phyloP scores from a whole-genome alignment of 2,113 vertebrate species.

The Anarrhichthys ocellatus region DNA sequence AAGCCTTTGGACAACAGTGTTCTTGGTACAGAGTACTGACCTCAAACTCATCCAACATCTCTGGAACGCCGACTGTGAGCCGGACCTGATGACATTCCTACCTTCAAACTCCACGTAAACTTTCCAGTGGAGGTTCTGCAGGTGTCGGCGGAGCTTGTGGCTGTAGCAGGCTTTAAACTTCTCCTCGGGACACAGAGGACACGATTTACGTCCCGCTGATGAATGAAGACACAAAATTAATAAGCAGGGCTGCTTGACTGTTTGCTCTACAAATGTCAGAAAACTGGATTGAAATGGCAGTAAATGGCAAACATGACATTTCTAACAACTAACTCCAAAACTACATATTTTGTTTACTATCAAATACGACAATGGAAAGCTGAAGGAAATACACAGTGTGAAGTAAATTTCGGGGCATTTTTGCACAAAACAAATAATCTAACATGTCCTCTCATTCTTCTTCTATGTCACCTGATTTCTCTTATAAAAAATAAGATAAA shows the following conservation, averaged over 20 bases:
- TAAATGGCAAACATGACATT: background rate
- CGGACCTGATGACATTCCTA: slow-evolving; percentile 60
- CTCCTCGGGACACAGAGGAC: slow-evolving; percentile 94
- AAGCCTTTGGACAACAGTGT: background rate
- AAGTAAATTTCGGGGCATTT: too few relatives aligned
- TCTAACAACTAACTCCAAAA: background rate
- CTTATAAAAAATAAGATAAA: background rate
- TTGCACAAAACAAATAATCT: background rate
- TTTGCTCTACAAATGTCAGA: background rate
- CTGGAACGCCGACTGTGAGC: background rate
- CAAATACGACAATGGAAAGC: background rate
- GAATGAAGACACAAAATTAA: slow-evolving; percentile 28
- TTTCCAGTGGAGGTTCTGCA: slow-evolving; percentile 98
- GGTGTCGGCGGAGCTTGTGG: slow-evolving; percentile 92
- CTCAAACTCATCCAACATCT: background rate
- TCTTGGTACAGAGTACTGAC: background rate
- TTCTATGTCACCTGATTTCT: background rate
- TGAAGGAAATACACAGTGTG: background rate
- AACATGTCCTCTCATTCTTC: background rate
- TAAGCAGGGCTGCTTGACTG: background rate
- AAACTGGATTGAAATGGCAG: background rate
- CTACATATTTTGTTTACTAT: too few relatives aligned
- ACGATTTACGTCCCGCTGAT: slow-evolving; percentile 89
- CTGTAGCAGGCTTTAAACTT: slow-evolving; percentile 93
- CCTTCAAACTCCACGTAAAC: slow-evolving; percentile 97